Base-by-base conservation (phyloP, 2,113 vertebrate genomes). In the Prinia subflava region DNA sequence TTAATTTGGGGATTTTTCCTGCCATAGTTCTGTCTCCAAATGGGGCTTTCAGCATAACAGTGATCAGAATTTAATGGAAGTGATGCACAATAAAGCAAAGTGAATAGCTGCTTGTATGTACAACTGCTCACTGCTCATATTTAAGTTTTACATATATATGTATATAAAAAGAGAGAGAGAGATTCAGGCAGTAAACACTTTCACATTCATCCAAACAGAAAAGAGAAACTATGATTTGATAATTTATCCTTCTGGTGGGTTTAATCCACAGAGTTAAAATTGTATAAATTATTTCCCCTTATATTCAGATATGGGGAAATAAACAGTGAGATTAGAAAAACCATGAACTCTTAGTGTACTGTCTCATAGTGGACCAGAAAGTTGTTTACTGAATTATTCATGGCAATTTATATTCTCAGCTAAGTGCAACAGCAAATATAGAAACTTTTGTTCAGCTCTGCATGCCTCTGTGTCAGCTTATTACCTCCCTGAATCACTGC, bases 401-500 rank as follows among this genome's bases (percentile, higher is more conserved):
- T 63, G 15, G 35, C 2, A 53, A 88, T 63, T 82, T 83, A 67
- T 90, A 90, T 92, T 65, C 53, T 80, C 35, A 46, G 20, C 27
- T 64, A 19, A 59, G 27, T 80, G 27, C 27, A 90, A 53, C 16
- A 82, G 21, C 46, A 81, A 65, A 83, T 87, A 35, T 23, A 42
- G 35, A 89, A 85, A 75, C 21, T 80, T 70, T 76, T 76, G 15
- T 73, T 86, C 49, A 80, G 47, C 57, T 83, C 62, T 91, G 62
- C 53, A 60, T 71, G 47, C 8, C 52, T 92, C 42, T 71, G 12
- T 88, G 33, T 57, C 70, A 82, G 20, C 7, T 70, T 79, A 62
- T 67, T 90, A 70, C 90, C 95, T 70, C 39, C 35, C 62, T 67
- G 56, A 90, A 79, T 79, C 79, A n/a, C 56, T 46, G 46, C 21